Conservation (phyloP, 2,888 invertebrate genomes). For the Epinotia bilunana region DNA sequence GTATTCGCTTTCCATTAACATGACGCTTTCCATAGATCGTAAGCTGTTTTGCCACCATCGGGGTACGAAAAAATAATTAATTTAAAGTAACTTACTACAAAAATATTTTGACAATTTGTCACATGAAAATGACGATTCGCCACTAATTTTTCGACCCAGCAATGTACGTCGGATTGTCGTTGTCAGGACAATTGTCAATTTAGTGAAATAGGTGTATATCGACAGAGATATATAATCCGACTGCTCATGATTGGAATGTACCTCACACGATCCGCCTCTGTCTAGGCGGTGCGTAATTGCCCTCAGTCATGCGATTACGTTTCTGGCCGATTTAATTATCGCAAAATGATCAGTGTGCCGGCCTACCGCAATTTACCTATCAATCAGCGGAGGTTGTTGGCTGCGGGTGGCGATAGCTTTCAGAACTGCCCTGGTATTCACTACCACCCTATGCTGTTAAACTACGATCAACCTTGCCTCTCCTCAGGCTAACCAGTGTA, state of each 20-base stretch:
- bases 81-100: too few species aligned
- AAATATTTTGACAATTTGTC: too few species aligned
- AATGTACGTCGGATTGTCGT: too few species aligned
- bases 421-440: slow-evolving; percentile 47
- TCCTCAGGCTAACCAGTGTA: too few species aligned
- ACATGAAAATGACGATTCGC: too few species aligned
- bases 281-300: slow-evolving; percentile 81
- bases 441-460: neutral
- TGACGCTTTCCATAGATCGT: too few species aligned
- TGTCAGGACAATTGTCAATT: neutral
- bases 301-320: slow-evolving; percentile 83
- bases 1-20: too few species aligned
- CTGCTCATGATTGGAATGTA: slow-evolving; percentile 49
- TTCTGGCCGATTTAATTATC: slow-evolving; percentile 83
- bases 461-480: too few species aligned
- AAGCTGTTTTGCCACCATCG: too few species aligned
- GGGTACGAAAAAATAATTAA: too few species aligned
- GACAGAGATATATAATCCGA: neutral
- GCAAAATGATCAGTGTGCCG: slow-evolving; percentile 80
- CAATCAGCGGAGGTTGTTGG: slow-evolving; percentile 69
- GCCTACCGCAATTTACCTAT: slow-evolving; percentile 83
- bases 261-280: slow-evolving; percentile 78
- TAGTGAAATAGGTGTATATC: neutral
- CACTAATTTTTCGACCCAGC: too few species aligned
- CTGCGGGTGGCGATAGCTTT: slow-evolving; percentile 68